Conservation (phyloP, 2,113 vertebrate species). For the Mionectes macconnelli region DNA sequence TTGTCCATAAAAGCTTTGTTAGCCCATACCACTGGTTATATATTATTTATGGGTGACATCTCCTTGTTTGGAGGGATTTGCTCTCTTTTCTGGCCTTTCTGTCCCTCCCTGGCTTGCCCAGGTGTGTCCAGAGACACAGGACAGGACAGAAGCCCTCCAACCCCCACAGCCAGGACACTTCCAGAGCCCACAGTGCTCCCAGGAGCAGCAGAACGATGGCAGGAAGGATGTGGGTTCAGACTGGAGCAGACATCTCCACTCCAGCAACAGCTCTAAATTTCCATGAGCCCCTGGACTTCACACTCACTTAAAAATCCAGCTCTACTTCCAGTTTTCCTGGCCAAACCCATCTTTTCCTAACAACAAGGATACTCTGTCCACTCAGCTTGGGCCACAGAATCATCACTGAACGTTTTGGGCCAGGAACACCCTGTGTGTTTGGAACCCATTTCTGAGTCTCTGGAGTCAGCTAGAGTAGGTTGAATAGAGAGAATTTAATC, state of each 20-base stretch:
- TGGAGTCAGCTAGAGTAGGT: neutral
- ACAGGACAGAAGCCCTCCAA: neutral
- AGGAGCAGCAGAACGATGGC: neutral
- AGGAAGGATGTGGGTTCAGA: neutral
- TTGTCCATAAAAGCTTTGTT: neutral
- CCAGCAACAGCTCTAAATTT: neutral
- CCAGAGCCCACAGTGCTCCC: rapidly evolving
- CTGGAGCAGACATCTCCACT: neutral
- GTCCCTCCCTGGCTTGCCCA: neutral
- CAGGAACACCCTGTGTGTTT: neutral
- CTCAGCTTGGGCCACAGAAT: neutral
- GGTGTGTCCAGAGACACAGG: neutral
- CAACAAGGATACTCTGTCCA: neutral
- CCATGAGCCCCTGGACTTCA: neutral
- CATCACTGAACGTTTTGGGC: too few species aligned
- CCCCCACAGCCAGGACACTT: rapidly evolving
- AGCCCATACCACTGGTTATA: neutral
- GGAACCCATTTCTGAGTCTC: neutral
- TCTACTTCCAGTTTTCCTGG: neutral
- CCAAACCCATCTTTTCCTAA: neutral
- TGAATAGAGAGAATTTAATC: neutral
- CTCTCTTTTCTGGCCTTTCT: neutral
- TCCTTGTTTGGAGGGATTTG: neutral
- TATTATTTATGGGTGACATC: neutral
- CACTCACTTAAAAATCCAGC: neutral